Percentiles rank a stretch among this genome's conserved stretches.
These are phyloP conservation scores for Microchrysa polita DNA, from an alignment of 2,888 invertebrate species.

Conservation along the genomic window DNA sequence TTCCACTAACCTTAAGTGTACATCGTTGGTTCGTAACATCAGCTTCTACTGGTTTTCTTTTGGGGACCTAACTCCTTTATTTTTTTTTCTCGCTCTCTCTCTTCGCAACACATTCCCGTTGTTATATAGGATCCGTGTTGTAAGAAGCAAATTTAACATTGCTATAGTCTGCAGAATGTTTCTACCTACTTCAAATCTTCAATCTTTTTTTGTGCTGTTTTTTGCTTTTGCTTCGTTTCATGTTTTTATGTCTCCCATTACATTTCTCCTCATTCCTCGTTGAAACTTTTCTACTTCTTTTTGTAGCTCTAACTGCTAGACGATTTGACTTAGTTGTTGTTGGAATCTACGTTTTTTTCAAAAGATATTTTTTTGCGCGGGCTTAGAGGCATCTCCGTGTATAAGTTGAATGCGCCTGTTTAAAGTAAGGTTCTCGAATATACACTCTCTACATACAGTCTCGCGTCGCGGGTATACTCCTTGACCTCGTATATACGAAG, in stretches of 20 bases:
- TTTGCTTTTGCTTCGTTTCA: background rate
- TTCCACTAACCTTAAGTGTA: background rate
- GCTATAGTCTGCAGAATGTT: slow-evolving; percentile 6
- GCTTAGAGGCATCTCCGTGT: background rate
- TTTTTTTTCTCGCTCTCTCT: slow-evolving; percentile 8
- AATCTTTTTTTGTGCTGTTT: slow-evolving; percentile 16
- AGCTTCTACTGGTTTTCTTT: background rate
- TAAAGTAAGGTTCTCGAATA: slow-evolving; percentile 27
- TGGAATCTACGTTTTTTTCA: slow-evolving; percentile 25
- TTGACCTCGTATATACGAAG: too few species aligned
- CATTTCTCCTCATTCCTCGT: background rate
- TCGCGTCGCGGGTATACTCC: background rate
- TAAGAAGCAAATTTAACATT: slow-evolving; percentile 14
- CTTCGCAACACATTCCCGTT: background rate
- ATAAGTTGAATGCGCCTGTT: slow-evolving; percentile 40
- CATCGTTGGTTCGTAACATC: background rate
- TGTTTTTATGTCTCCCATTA: background rate
- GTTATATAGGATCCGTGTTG: background rate
- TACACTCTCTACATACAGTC: slow-evolving; percentile 24
- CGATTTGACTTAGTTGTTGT: slow-evolving; percentile 24
- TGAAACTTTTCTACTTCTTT: background rate
- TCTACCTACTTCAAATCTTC: slow-evolving; percentile 18
- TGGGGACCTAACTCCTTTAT: background rate
- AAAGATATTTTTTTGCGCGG: slow-evolving; percentile 37
- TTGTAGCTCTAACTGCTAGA: too few species aligned